Evolutionary conservation across 1,140 invertebrate species (phyloP), one percentile per base, ranked within the genome.

Genomic region (Aphelenchoides besseyi): DNA sequence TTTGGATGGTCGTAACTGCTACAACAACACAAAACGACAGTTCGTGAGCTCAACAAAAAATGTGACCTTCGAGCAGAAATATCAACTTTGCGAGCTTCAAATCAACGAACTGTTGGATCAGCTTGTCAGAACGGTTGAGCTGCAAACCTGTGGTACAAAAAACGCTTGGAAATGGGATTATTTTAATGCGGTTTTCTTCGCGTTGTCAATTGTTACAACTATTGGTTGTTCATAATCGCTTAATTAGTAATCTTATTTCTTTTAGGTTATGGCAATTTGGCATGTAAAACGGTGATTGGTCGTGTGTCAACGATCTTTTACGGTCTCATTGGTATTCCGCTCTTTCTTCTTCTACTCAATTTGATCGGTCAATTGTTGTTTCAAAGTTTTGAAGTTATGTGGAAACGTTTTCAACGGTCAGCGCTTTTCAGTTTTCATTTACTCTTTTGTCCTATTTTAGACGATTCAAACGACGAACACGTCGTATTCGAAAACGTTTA

Each of bases 131-230:
- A 3, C 1, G 0, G 9, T 52, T 26, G 16, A 72, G 26, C 2
- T 54, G 28, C 12, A 67, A 30, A 54, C 35, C 26, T 26, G 3
- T 33, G 70, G 3, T 35, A 16, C 23, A 2, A 52, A 72, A 68
- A 72, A 53, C 9, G 36, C 33, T 18, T 71, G 70, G 70, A 32
- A 32, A 32, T 72, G 70, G 70, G 69, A 72, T 48, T 72, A 71
- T 35, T 72, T 41, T 70, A 72, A 72, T 59, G 66, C 70, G 1
- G 70, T 72, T 18, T 72, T 72, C 71, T 72, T 72, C 59, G 70
- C 70, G 12, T 37, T 74, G 33, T 72, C 70, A 1, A 30, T 72
- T 29, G 12, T 54, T 29, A 72, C 70, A 28, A 72, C 70, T 23
- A 72, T 72, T 48, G 70, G 67, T 71, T 30, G 12, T n/a, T 16